phyloP scores from a whole-genome alignment of 1,140 invertebrate genomes.

The Panagrolaimus sp. region DNA sequence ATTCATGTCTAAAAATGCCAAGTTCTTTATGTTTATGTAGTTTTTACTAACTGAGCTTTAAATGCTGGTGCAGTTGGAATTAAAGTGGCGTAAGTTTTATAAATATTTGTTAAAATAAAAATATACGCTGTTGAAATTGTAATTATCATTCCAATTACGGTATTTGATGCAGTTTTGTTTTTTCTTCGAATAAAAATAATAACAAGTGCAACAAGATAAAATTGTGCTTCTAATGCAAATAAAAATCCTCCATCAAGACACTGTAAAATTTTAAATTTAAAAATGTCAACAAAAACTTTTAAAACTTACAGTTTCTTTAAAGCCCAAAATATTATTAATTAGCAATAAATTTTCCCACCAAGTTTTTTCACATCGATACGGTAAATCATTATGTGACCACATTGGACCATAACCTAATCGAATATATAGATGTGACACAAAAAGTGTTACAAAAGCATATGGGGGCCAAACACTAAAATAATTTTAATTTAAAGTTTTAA shows the following conservation, averaged over 20 bases:
- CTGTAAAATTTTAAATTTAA: slow-evolving; percentile 31
- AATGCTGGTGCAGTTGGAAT: slow-evolving; percentile 25
- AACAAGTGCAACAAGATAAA: slow-evolving; percentile 32
- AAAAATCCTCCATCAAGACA: slow-evolving; percentile 40
- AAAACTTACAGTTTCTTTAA: slow-evolving; percentile 30
- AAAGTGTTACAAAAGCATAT: slow-evolving; percentile 31
- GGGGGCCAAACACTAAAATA: slow-evolving; percentile 33
- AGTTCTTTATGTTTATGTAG: too few species aligned
- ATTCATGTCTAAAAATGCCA: background rate
- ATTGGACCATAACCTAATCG: slow-evolving; percentile 39
- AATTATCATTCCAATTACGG: slow-evolving; percentile 7
- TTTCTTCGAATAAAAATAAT: slow-evolving; percentile 14
- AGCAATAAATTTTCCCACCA: slow-evolving; percentile 35
- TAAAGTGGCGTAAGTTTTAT: slow-evolving; percentile 27
- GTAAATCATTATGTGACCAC: slow-evolving; percentile 42
- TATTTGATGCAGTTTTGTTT: background rate
- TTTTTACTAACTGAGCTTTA: background rate
- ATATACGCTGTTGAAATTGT: slow-evolving; percentile 23
- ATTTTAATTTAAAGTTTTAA: background rate
- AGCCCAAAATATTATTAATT: slow-evolving; percentile 37
- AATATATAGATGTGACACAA: slow-evolving; percentile 31
- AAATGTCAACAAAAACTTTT: background rate
- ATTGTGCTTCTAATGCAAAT: slow-evolving; percentile 41
- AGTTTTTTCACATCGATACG: slow-evolving; percentile 26
- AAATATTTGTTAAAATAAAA: slow-evolving; percentile 21